Evolutionary conservation across 2,797 vertebrate species (phyloP), one percentile per base, ranked within the genome.

Genomic region (Morelia viridis): DNA sequence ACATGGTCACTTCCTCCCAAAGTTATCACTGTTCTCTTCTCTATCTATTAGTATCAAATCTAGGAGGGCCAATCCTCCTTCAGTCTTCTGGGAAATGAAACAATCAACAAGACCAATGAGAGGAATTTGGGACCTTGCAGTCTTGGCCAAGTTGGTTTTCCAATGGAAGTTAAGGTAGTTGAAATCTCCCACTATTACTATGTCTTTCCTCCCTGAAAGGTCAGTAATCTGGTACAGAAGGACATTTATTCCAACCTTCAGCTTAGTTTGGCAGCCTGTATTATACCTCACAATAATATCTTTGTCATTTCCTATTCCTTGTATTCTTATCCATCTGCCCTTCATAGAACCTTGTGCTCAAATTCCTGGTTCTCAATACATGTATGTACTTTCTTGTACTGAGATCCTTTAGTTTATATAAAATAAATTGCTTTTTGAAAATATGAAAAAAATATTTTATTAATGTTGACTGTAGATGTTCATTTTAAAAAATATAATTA

Each of bases 401-500:
- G n/a, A 71, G 35, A 35, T 35, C 71, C 26, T 87, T 89, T 53
- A 62, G 53, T 35, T 88, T 91, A 13, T 31, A 4, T 10, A 80
- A 84, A 61, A 57, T 91, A n/a, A 91, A 83, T 13, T 26, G 65
- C 83, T 11, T 1, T 50, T 17, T 58, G 1, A 91, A 87, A 4
- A 53, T 0, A 85, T 13, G 86, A 94, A 90, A 28, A 13, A 88
- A 91, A 86, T 6, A 7, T 7, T 65, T 94, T 87, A 65, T 2
- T 13, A 94, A 92, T n/a, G 41, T 60, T 3, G 13, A 53, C 28
- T 64, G 4, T 76, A 4, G 9, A 0, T 88, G 41, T 93, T 93
- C 46, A 58, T 26, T 56, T 24, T 57, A 90, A 64, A 92, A 92
- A 50, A 1, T 62, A 35, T 50, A 90, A 93, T 97, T 97, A 97